Base-by-base conservation (phyloP, 2,888 invertebrate species). In the Agonum fuliginosum region DNA sequence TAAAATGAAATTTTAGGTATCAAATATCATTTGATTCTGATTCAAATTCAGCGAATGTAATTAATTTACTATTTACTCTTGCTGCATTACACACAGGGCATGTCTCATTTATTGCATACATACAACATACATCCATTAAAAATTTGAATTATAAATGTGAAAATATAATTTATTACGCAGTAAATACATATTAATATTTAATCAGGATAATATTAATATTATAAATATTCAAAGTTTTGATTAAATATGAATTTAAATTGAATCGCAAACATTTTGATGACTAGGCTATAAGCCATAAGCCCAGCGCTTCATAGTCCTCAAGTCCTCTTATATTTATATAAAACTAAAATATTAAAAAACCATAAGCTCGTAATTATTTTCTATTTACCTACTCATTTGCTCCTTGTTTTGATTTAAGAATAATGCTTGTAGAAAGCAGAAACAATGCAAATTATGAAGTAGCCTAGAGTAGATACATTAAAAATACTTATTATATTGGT, bases 11-110 rank as follows among this genome's bases (percentile, higher is more conserved):
- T 70, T 67, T 67, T 43, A 22, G 41, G 19, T 46, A 46, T 70
- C 70, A 70, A 70, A 70, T 70, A 46, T 46, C 43, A 67, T 67
- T 67, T 67, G 67, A 67, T 67, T 67, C 12, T 67, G 67, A 67
- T 67, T 67, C 12, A 41, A 41, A 41, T 67, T 41, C 41, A 46
- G 4, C 22, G 70, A 46, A 70, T 67, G 46, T 70, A 70, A 46
- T 70, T 70, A 70, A 46, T 70, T 70, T 37, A 70, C 14, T 46
- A 46, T 70, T 46, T 70, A 48, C 46, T 30, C 70, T 46, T 62
- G 58, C 17, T 62, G 30, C 27, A 34, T 27, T 30, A 30, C 30
- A 62, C 17, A 62, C 17, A 14, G 17, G 1, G 14, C 27, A 62
- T 17, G 58, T 62, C 58, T 30, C 30, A 62, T 62, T 62, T 62